These are phyloP conservation scores for Macquaria ambigua DNA, from an alignment of 2,113 vertebrate species.

Conservation along the genomic window DNA sequence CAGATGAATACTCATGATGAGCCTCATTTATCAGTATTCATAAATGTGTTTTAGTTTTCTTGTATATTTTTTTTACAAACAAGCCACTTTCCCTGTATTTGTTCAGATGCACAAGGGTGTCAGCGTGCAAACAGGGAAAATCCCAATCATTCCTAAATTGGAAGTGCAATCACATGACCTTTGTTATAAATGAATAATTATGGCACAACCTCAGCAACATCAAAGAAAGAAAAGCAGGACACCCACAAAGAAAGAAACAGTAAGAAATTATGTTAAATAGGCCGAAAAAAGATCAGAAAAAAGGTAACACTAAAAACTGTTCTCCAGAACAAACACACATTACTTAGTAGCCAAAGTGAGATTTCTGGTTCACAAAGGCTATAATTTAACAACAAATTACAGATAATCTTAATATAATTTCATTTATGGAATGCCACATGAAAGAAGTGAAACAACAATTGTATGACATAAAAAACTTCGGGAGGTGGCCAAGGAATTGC, in stretches of 20 bases:
- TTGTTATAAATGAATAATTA: background rate
- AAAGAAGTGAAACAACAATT: constrained; percentile 8
- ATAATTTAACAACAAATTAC: constrained; percentile 16
- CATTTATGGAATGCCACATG: background rate
- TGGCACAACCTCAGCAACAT: background rate
- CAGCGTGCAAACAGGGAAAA: background rate
- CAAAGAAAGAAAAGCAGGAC: constrained; percentile 3
- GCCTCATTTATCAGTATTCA: background rate
- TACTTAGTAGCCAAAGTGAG: background rate
- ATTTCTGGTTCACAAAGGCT: constrained; percentile 15
- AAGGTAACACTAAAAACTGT: background rate
- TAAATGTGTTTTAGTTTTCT: background rate
- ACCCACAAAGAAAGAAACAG: background rate
- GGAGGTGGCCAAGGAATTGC: constrained; percentile 4
- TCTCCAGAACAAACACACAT: constrained; percentile 5
- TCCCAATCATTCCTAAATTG: background rate
- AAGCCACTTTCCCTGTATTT: background rate
- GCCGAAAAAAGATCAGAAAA: background rate
- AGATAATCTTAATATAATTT: constrained; percentile 1
- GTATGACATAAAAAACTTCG: background rate
- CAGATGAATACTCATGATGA: background rate
- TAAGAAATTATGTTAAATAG: constrained; percentile 21
- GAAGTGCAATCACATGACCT: background rate
- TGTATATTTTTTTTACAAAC: background rate
- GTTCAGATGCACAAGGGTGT: background rate